Evolutionary conservation across 1,140 invertebrate species (phyloP), one percentile per base, ranked within the genome.

Genomic region (Drosophila parvula): DNA sequence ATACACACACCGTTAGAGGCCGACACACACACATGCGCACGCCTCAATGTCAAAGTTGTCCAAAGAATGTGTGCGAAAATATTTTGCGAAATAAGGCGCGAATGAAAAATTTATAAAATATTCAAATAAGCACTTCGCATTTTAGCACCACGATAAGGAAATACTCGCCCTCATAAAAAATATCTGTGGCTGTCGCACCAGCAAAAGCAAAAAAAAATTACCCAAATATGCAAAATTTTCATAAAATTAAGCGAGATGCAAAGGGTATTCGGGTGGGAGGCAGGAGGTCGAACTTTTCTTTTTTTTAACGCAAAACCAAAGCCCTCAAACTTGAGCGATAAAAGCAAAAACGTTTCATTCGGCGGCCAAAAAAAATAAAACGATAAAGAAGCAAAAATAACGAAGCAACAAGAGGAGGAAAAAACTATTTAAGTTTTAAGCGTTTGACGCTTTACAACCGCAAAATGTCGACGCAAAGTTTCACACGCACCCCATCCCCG

Each of bases 91-190:
- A 86, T 78, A 88, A 86, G 79, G 88, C 82, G 88, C 80, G 80
- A 90, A 90, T 90, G 82, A 88, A 90, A 90, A 81, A 90, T 90
- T 74, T 84, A 90, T 90, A 88, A 90, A 88, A 88, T 84, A 90
- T 90, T 84, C 78, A 90, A 90, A 88, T 77, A 83, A 90, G 61
- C 79, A 75, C 81, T 90, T 83, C 73, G 71, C 76, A 70, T 82
- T 82, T 82, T 75, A 76, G 75, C 65, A 71, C 77, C 68, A 57
- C 43, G 56, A 59, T 59, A 47, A 48, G 65, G 73, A 77, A 81
- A 60, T 55, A 45, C 73, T 70, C 41, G 43, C 43, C 28, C 43
- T 50, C 51, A 57, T 65, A 64, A 77, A 59, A 67, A 80, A 70
- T 81, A 70, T 58, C 50, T 81, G 78, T 60, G 59, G 74, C 51